Base-by-base conservation (phyloP, 2,113 vertebrate genomes). In the Cariama cristata region DNA sequence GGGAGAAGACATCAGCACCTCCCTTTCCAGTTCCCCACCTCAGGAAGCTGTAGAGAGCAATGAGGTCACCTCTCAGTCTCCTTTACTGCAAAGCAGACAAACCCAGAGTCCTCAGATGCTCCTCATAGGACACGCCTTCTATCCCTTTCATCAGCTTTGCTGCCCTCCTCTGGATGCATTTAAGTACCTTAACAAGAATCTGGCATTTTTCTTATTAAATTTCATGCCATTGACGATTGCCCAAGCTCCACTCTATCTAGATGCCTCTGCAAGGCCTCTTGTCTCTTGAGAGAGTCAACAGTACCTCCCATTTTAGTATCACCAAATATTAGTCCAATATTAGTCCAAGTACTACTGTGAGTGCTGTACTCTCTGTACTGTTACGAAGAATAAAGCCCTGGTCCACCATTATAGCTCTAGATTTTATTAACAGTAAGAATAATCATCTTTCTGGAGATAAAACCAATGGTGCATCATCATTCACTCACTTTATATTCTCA, bases 401-500 rank as follows among this genome's bases (percentile, higher is more conserved):
- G 47, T 53, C 21, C 4, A 45, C 6, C 18, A 86, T 27, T 69
- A 55, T 6, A 44, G 8, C 8, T 82, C n/a, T 33, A 16, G 15
- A 30, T 83, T 35, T 47, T 53, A n/a, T 21, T 16, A 44, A 50
- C 10, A 75, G 15, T 40, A 66, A 90, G 38, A 82, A 73, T 40
- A 38, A 60, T 30, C 6, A 63, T 23, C 28, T 26, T 73, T 87
- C 23, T 64, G 40, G 14, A 79, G 47, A 32, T 35, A 45, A 81
- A 67, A 90, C 32, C 6, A 84, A 38, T 2, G 4, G 23, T n/a
- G 59, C 10, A 12, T 17, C 17, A 68, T 83, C 11, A 71, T 71
- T 63, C 22, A 97, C 96, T 99, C 92, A 99, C 99, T 99, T 99
- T 93, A 99, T 99, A 98, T 98, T 99, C 93, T 99, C 99, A 60